These are phyloP conservation scores for Sphaerophoria rueppellii DNA, from an alignment of 2,888 invertebrate species.

Conservation along the genomic window DNA sequence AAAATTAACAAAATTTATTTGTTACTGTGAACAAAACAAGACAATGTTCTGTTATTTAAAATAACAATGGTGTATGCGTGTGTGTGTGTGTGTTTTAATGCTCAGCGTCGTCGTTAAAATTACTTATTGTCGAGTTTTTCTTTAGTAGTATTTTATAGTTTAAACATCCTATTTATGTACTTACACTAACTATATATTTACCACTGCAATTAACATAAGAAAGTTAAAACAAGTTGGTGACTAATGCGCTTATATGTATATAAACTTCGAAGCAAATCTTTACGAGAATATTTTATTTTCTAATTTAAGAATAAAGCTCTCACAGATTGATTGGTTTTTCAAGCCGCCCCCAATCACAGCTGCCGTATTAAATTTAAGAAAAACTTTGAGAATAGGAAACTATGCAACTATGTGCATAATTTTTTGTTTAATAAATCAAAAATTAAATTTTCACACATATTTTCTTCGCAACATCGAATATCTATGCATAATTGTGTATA, in stretches of 20 bases:
- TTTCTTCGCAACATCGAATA: slow-evolving; percentile 43
- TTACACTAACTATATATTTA: slow-evolving; percentile 49
- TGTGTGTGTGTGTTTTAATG: slow-evolving; percentile 42
- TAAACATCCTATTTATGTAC: slow-evolving; percentile 54
- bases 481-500: slow-evolving; percentile 29
- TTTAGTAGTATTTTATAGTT: slow-evolving; percentile 60
- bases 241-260: slow-evolving; percentile 60
- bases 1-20: slow-evolving; percentile 49
- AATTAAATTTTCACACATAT: slow-evolving; percentile 49
- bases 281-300: slow-evolving; percentile 45
- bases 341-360: slow-evolving; percentile 63
- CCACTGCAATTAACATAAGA: slow-evolving; percentile 58
- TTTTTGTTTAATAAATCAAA: slow-evolving; percentile 46
- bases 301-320: slow-evolving; percentile 62
- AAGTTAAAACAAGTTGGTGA: slow-evolving; percentile 60
- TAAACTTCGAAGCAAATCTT: slow-evolving; percentile 61
- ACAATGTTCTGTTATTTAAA: slow-evolving; percentile 30
- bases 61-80: slow-evolving; percentile 29
- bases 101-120: slow-evolving; percentile 67
- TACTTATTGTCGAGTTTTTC: slow-evolving; percentile 71
- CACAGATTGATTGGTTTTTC: slow-evolving; percentile 62
- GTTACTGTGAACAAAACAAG: slow-evolving; percentile 24
- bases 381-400: slow-evolving; percentile 40
- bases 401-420: background rate
- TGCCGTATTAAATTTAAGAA: slow-evolving; percentile 50